Conservation (phyloP, 2,888 invertebrate species). For the Phasia obesa region DNA sequence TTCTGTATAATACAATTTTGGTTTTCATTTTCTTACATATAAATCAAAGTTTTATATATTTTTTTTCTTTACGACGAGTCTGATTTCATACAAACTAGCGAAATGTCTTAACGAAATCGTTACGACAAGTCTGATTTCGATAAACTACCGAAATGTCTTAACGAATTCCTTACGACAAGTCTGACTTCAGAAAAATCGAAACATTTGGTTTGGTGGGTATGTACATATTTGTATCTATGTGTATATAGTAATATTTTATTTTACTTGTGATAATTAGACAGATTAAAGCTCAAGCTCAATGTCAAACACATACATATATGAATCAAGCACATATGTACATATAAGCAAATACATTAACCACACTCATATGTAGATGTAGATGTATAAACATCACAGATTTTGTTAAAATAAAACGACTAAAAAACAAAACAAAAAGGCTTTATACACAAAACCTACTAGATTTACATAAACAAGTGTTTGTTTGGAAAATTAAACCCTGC, state of each 20-base stretch:
- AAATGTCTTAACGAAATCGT: no score
- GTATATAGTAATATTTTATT: conserved; percentile 21
- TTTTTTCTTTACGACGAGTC: no score
- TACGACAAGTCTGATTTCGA: no score
- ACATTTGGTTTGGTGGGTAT: no score
- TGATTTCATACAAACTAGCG: no score
- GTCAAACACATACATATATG: conserved; percentile 36
- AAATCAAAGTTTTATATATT: no score
- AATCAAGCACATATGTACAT: not conserved
- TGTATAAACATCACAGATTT: conserved; percentile 15
- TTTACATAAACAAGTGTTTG: conserved; percentile 28
- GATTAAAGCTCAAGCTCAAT: conserved; percentile 58
- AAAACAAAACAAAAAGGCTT: conserved; percentile 6
- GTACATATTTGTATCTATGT: no score
- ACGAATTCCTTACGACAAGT: no score
- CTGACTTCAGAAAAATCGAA: no score
- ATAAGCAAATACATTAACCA: not conserved
- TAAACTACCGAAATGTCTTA: no score
- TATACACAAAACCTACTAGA: conserved; percentile 34
- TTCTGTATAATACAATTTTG: no score
- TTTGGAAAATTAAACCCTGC: not conserved
- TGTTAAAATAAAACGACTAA: conserved; percentile 14
- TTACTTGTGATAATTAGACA: conserved; percentile 45
- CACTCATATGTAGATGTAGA: not conserved
- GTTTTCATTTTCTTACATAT: no score